A percentile compares a stretch with the other conserved stretches of the same genome.
phyloP scores from a whole-genome alignment of 2,797 vertebrate genomes.

The Helarctos malayanus region DNA sequence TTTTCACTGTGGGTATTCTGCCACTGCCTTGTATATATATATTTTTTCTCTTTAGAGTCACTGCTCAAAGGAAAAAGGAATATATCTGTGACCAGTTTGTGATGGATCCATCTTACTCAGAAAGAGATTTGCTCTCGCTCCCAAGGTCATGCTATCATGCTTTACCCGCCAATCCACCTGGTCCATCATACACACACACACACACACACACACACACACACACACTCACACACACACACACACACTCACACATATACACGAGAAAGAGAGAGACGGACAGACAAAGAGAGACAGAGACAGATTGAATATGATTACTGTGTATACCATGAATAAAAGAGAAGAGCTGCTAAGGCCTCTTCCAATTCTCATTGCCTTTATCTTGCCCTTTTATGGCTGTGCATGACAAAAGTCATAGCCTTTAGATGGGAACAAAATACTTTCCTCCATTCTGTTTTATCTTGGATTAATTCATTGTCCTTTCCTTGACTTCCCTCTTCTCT shows the following conservation, averaged over 20 bases:
- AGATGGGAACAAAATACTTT: conserved; percentile 31
- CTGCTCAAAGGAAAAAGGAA: neutral
- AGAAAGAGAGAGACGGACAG: neutral
- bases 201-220: neutral
- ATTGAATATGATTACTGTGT: neutral
- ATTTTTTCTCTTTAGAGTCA: neutral
- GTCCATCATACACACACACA: neutral
- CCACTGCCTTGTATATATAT: neutral
- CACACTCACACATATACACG: neutral
- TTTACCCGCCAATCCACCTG: neutral
- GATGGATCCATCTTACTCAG: neutral
- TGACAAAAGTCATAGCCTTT: neutral
- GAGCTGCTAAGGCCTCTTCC: neutral
- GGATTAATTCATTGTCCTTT: neutral
- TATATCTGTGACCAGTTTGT: neutral
- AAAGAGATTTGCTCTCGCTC: neutral
- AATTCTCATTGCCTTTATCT: neutral
- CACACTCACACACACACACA: neutral
- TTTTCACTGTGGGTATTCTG: conserved; percentile 13
- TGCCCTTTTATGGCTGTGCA: conserved; percentile 53
- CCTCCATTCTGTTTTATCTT: conserved; percentile 32
- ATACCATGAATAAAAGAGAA: neutral
- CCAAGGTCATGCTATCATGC: neutral
- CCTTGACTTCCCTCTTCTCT: neutral
- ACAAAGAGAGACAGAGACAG: neutral